A percentile compares a stretch with the other conserved stretches of the same genome.
Evolutionary conservation across 1,140 invertebrate genomes (phyloP).

Genomic region (Brachionus manjavacas): DNA sequence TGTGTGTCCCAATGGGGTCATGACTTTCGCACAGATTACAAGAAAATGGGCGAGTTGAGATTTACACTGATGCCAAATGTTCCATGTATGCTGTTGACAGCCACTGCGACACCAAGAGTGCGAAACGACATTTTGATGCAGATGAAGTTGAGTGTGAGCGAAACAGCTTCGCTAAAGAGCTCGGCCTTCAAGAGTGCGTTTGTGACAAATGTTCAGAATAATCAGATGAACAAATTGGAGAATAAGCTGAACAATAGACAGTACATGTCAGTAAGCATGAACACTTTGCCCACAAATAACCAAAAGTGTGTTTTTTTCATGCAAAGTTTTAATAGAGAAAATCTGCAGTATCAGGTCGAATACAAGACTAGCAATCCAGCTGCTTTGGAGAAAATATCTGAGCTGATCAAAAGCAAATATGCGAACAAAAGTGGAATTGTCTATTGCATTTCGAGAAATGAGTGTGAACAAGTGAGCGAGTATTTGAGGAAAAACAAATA

Average conservation of each 20-base stretch:
- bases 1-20: slow-evolving; percentile 65
- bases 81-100: slow-evolving; percentile 60
- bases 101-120: slow-evolving; percentile 78
- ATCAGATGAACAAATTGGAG: slow-evolving; percentile 2
- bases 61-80: neutral
- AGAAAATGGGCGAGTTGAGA: slow-evolving; percentile 58
- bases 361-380: slow-evolving; percentile 64
- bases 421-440: slow-evolving; percentile 77
- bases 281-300: neutral
- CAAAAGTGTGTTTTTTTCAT: slow-evolving; percentile 56
- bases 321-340: slow-evolving; percentile 80
- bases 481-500: slow-evolving; percentile 67
- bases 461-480: slow-evolving; percentile 69
- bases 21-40: slow-evolving; percentile 67
- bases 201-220: neutral
- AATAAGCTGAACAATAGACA: neutral
- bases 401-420: slow-evolving; percentile 69
- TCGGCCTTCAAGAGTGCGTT: neutral
- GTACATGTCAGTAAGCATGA: neutral
- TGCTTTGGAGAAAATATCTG: slow-evolving; percentile 66
- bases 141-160: slow-evolving; percentile 63
- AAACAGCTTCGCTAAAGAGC: slow-evolving; percentile 38
- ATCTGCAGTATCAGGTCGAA: slow-evolving; percentile 76
- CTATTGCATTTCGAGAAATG: slow-evolving; percentile 87
- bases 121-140: slow-evolving; percentile 82